Conservation (phyloP, 2,113 vertebrate genomes). For the Tiliqua scincoides region DNA sequence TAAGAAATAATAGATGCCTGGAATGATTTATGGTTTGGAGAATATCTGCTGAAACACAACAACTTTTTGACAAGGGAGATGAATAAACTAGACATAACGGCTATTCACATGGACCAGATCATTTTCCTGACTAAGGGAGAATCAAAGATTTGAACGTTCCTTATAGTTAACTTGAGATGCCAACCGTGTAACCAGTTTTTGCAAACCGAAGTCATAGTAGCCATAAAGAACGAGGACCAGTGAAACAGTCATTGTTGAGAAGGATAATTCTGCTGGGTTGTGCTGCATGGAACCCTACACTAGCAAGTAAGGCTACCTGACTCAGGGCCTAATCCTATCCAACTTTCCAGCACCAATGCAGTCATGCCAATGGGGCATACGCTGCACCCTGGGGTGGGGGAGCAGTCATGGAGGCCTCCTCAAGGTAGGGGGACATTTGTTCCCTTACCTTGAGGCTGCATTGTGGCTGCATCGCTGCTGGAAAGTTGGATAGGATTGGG, state of each 20-base stretch:
- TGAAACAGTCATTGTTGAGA: not conserved
- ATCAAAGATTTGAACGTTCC: not conserved
- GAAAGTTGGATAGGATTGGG: no score
- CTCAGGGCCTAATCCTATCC: no score
- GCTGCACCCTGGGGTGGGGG: no score
- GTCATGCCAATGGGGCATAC: no score
- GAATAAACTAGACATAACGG: constrained; percentile 22
- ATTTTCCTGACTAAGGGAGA: constrained; percentile 3
- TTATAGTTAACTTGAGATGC: constrained; percentile 17
- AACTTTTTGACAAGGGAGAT: constrained; percentile 43
- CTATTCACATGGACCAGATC: not conserved
- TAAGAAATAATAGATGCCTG: constrained; percentile 56
- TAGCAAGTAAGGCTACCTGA: not conserved
- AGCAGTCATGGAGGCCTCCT: no score
- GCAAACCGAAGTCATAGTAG: not conserved
- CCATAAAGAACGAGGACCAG: not conserved
- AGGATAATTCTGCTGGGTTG: not conserved
- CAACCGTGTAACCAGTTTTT: not conserved
- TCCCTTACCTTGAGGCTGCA: no score
- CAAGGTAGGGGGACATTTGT: no score
- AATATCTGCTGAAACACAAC: constrained; percentile 35
- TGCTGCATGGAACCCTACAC: not conserved
- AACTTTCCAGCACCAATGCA: no score
- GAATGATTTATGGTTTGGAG: constrained; percentile 44
- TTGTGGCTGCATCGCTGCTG: no score